A percentile compares a stretch with the other conserved stretches of the same genome.
Conservation (phyloP, 1,140 invertebrate species). For the Trigoniulus corallinus region DNA sequence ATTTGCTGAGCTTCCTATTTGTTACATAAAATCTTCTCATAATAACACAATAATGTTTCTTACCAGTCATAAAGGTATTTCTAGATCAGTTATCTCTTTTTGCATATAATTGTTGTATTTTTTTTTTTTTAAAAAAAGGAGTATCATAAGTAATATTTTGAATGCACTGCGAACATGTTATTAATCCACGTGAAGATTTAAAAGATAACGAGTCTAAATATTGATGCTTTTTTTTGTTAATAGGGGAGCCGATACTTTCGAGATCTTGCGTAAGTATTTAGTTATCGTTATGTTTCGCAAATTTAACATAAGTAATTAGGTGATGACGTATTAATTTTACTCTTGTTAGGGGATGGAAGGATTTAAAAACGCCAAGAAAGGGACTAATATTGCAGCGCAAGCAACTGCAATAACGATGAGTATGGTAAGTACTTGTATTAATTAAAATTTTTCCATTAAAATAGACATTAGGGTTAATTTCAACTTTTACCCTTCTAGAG, state of each 20-base stretch:
- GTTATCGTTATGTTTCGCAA: neutral
- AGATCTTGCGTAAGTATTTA: slow-evolving; percentile 14
- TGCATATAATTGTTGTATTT: neutral
- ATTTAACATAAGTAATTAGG: neutral
- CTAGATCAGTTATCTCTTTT: neutral
- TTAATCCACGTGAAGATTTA: no score
- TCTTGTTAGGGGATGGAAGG: slow-evolving; percentile 60
- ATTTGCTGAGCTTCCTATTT: slow-evolving; percentile 62
- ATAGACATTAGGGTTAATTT: neutral
- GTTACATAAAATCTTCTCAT: slow-evolving; percentile 54
- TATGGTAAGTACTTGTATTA: slow-evolving; percentile 34
- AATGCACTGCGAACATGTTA: no score
- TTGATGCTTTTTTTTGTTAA: neutral
- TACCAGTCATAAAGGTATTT: slow-evolving; percentile 44
- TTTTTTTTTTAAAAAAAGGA: neutral
- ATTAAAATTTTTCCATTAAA: neutral
- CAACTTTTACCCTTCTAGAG: slow-evolving; percentile 37
- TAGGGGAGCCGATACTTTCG: slow-evolving; percentile 4
- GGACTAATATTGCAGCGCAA: slow-evolving; percentile 90
- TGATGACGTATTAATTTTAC: neutral
- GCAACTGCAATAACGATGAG: slow-evolving; percentile 66
- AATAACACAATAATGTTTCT: slow-evolving; percentile 77
- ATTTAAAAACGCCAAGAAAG: slow-evolving; percentile 86
- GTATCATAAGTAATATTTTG: neutral
- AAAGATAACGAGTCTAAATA: neutral